Percentiles rank a stretch among this genome's conserved stretches.
Evolutionary conservation across 2,797 vertebrate species (phyloP).

Genomic region (Parauchenoglanis ngamensis): DNA sequence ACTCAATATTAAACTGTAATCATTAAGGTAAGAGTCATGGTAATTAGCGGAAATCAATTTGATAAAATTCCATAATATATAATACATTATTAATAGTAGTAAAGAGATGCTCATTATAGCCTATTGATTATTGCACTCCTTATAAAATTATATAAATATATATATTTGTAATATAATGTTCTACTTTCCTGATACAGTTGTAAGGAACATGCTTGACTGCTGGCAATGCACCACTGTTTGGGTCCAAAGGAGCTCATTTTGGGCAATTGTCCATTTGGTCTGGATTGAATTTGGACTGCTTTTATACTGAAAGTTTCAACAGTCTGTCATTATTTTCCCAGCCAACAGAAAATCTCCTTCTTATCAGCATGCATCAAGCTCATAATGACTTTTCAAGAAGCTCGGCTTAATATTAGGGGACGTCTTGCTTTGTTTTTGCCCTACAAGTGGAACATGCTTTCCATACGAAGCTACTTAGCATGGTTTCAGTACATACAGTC

Average conservation of each 20-base stretch:
- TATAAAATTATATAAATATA: not conserved
- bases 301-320: constrained; percentile 1
- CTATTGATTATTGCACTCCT: not conserved
- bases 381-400: constrained; percentile 44
- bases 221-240: not conserved
- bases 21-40: not conserved
- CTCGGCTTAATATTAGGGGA: not conserved
- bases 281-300: constrained; percentile 34
- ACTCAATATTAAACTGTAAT: not conserved
- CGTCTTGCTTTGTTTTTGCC: constrained; percentile 24
- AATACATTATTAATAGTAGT: not conserved
- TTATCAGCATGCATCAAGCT: constrained; percentile 33
- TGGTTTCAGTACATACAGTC: constrained; percentile 1
- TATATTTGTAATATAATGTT: constrained; percentile 13
- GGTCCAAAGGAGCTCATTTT: constrained; percentile 36
- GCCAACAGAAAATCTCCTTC: constrained; percentile 34
- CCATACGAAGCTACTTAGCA: constrained; percentile 21
- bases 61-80: not conserved
- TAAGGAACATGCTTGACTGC: constrained; percentile 15
- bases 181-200: constrained; percentile 14
- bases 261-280: constrained; percentile 36
- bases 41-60: not conserved
- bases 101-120: constrained; percentile 3
- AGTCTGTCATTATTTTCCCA: constrained; percentile 26
- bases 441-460: constrained; percentile 28